Percentiles rank a stretch among this genome's conserved stretches.
Conservation (phyloP, 2,113 vertebrate species). For the Rhynchopsitta pachyrhyncha region DNA sequence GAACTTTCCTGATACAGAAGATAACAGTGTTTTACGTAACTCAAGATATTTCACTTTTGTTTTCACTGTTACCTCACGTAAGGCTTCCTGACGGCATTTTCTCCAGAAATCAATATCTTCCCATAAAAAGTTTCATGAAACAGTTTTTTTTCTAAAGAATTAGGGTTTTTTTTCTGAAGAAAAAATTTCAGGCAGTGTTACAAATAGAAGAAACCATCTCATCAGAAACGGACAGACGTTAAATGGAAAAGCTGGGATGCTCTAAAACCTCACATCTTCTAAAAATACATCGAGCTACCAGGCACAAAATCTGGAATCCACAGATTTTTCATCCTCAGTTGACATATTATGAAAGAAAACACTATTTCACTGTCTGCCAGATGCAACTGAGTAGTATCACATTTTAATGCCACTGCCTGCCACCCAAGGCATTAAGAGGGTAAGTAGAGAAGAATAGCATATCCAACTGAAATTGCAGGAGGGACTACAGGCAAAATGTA, state of each 20-base stretch:
- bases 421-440: background rate
- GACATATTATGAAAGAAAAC: background rate
- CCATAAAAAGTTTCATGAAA: background rate
- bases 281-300: background rate
- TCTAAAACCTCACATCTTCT: background rate
- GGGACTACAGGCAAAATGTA: constrained; percentile 20
- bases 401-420: background rate
- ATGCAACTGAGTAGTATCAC: background rate
- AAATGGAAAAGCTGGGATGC: background rate
- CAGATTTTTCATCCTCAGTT: background rate
- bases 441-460: background rate
- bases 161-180: background rate
- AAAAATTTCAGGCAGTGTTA: background rate
- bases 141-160: background rate
- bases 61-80: background rate
- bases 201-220: background rate
- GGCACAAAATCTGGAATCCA: background rate
- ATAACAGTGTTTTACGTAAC: rapidly evolving
- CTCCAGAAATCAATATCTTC: background rate
- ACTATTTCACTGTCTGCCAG: background rate
- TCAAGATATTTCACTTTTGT: background rate
- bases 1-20: background rate
- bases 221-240: background rate
- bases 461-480: background rate
- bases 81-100: background rate